These are phyloP conservation scores for Ptychochromis oligacanthus DNA, from an alignment of 2,113 vertebrate genomes.

Conservation along the genomic window DNA sequence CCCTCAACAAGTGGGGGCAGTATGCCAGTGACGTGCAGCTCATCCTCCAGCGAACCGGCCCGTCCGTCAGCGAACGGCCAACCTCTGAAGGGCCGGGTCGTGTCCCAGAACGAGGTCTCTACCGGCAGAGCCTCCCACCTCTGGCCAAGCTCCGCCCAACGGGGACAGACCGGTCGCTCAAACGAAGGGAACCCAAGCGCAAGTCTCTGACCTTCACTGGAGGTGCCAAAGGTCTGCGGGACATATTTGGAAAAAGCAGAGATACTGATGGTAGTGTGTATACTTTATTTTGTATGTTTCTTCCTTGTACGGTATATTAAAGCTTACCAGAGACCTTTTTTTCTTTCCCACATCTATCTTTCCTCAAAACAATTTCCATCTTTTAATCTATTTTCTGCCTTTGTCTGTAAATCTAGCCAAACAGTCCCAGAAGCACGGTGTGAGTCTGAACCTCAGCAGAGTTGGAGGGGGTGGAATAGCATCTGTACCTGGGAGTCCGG, in stretches of 20 bases:
- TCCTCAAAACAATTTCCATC: neutral
- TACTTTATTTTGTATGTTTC: neutral
- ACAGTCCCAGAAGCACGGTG: slow-evolving; percentile 54
- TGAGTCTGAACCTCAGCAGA: slow-evolving; percentile 65
- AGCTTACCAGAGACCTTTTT: neutral
- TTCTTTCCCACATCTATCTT: neutral
- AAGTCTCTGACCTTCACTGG: slow-evolving; percentile 95
- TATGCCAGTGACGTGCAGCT: slow-evolving; percentile 95
- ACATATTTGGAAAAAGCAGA: slow-evolving; percentile 90
- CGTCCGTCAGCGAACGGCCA: slow-evolving; percentile 89
- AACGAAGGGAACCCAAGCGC: slow-evolving; percentile 91
- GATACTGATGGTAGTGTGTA: slow-evolving; percentile 83
- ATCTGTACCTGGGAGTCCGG: slow-evolving; percentile 66
- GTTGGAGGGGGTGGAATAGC: slow-evolving; percentile 49
- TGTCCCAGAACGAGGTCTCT: slow-evolving; percentile 87
- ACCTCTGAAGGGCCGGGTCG: slow-evolving; percentile 86
- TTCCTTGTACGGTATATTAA: neutral
- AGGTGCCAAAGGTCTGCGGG: slow-evolving; percentile 88
- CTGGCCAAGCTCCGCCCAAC: slow-evolving; percentile 88
- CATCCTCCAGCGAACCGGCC: slow-evolving; percentile 90
- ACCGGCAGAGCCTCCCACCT: slow-evolving; percentile 91
- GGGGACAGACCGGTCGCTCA: slow-evolving; percentile 85
- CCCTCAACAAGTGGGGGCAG: slow-evolving; percentile 97
- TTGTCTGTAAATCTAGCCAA: slow-evolving; percentile 58
- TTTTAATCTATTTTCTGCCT: neutral